A percentile compares a stretch with the other conserved stretches of the same genome.
Conservation (phyloP, 2,113 vertebrate genomes). For the Butorides virescens region DNA sequence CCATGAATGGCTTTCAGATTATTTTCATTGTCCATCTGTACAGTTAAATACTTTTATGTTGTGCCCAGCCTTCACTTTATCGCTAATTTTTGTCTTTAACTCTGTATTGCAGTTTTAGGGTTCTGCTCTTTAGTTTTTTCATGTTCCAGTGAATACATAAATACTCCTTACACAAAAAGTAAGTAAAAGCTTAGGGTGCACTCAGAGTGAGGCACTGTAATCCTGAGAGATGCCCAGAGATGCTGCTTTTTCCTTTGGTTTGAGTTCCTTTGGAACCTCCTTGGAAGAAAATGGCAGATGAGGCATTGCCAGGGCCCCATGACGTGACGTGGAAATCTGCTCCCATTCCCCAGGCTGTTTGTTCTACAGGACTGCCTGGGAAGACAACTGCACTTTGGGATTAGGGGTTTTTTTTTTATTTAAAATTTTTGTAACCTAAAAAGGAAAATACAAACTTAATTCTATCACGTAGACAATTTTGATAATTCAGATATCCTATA, state of each 20-base stretch:
- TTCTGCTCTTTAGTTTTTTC: background rate
- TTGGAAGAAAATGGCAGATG: background rate
- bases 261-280: background rate
- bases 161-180: background rate
- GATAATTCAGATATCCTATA: background rate
- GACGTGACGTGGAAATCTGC: background rate
- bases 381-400: background rate
- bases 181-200: background rate
- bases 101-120: background rate
- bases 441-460: background rate
- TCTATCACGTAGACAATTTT: background rate
- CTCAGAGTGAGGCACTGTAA: background rate
- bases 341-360: background rate
- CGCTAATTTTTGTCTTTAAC: background rate
- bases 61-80: background rate
- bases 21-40: background rate
- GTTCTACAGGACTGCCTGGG: background rate
- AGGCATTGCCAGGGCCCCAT: background rate
- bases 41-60: background rate
- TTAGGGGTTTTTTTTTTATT: background rate
- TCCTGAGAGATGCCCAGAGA: background rate
- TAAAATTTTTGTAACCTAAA: background rate
- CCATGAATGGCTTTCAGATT: background rate
- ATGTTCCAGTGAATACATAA: background rate
- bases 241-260: background rate